A percentile compares a stretch with the other conserved stretches of the same genome.
Evolutionary conservation across 2,888 invertebrate genomes (phyloP).

Genomic region (Apotomis capreana): DNA sequence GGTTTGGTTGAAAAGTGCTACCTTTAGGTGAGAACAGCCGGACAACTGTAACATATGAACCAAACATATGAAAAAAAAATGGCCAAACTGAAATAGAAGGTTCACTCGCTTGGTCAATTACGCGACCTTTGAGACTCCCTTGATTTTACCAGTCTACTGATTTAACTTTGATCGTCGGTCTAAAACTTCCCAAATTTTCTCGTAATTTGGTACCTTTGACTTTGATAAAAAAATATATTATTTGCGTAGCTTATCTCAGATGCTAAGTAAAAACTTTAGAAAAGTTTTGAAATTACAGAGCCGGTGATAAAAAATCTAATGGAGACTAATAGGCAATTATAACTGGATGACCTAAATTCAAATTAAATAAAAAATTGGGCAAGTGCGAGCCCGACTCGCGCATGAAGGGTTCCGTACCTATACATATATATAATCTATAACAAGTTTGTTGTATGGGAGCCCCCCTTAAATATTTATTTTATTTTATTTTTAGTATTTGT

Average conservation of each 20-base stretch:
- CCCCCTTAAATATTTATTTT: no score
- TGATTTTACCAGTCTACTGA: background rate
- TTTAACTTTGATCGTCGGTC: background rate
- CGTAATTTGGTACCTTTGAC: background rate
- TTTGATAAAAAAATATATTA: background rate
- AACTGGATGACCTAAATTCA: background rate
- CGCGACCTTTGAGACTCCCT: background rate
- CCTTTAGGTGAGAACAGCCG: no score
- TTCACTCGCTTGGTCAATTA: background rate
- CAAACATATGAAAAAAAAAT: background rate
- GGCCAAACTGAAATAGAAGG: background rate
- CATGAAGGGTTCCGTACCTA: no score
- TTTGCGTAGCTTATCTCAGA: background rate
- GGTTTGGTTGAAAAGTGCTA: no score
- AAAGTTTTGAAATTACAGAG: background rate
- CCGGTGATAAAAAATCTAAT: background rate
- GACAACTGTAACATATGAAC: no score
- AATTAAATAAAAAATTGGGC: no score
- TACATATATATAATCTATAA: no score
- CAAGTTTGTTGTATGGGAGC: no score
- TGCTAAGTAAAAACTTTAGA: background rate
- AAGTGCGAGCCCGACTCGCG: no score
- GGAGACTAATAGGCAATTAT: background rate
- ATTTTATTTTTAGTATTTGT: no score
- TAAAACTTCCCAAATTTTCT: background rate